These are phyloP conservation scores for Enteromius afrohamiltoni DNA, from an alignment of 2,797 vertebrate species.

Conservation along the genomic window DNA sequence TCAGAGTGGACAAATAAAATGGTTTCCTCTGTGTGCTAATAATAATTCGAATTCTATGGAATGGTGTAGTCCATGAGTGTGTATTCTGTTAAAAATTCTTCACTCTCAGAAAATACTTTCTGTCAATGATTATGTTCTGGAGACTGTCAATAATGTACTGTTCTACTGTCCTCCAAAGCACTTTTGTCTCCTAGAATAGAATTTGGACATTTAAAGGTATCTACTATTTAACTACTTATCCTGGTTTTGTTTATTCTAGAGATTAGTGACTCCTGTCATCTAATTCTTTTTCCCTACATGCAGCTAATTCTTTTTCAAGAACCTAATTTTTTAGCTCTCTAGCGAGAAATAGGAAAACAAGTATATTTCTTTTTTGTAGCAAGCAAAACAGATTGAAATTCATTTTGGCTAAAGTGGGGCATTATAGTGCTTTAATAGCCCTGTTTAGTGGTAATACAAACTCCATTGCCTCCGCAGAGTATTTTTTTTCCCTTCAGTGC, in stretches of 20 bases:
- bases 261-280: constrained; percentile 15
- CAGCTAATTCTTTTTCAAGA: background rate
- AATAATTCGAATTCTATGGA: background rate
- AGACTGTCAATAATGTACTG: background rate
- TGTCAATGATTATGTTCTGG: background rate
- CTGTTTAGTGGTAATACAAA: constrained; percentile 79
- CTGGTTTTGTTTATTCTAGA: background rate
- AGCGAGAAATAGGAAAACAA: background rate
- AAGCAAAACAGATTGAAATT: constrained; percentile 68
- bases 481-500: constrained; percentile 72
- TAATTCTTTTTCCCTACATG: background rate
- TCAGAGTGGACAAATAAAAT: background rate
- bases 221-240: background rate
- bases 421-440: constrained; percentile 71
- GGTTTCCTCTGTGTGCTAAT: background rate
- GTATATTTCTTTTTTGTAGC: constrained; percentile 34
- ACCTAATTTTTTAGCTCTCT: background rate
- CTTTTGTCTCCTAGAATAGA: too few species aligned
- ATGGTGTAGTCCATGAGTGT: background rate
- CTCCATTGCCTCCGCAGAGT: constrained; percentile 65
- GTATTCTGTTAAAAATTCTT: background rate
- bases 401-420: constrained; percentile 71
- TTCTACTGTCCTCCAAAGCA: background rate
- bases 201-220: background rate
- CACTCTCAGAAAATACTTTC: background rate